phyloP scores from a whole-genome alignment of 2,797 vertebrate species.

The Philypnodon macrostomus region DNA sequence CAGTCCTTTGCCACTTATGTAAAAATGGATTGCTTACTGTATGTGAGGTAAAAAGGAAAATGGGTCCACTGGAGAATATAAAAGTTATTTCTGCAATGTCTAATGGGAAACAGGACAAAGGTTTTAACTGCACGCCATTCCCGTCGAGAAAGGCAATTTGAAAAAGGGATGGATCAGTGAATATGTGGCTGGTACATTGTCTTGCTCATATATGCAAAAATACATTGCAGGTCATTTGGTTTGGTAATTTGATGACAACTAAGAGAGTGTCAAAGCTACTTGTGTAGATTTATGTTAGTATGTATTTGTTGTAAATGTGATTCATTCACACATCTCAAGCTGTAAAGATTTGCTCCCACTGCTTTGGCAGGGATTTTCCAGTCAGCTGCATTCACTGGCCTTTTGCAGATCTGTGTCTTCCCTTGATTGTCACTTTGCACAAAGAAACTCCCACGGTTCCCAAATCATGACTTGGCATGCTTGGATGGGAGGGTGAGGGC shows the following conservation, averaged over 20 bases:
- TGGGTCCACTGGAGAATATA: conserved; percentile 36
- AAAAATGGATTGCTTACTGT: conserved; percentile 50
- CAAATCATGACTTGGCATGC: conserved; percentile 55
- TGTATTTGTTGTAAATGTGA: conserved; percentile 26
- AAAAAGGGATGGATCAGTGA: conserved; percentile 38
- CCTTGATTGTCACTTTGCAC: conserved; percentile 36
- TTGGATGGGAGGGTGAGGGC: conserved; percentile 11
- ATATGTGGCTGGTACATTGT: conserved; percentile 29
- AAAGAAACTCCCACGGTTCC: conserved; percentile 35
- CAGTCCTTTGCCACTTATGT: too few species aligned
- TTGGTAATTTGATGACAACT: conserved; percentile 1
- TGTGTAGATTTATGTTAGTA: conserved; percentile 12
- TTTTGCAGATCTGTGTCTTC: conserved; percentile 26
- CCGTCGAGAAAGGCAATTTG: conserved; percentile 53
- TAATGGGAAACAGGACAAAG: conserved; percentile 48
- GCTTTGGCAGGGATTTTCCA: conserved; percentile 49
- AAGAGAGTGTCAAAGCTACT: conserved; percentile 6
- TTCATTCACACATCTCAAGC: conserved; percentile 47
- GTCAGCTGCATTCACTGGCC: conserved; percentile 25
- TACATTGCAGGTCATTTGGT: conserved; percentile 25
- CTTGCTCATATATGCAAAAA: conserved; percentile 25
- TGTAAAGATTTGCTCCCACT: conserved; percentile 27
- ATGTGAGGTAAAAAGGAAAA: conserved; percentile 20
- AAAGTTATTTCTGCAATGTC: conserved; percentile 20
- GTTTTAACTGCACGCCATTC: conserved; percentile 39